Conservation (phyloP, 2,113 vertebrate genomes). For the Pontoporia blainvillei region DNA sequence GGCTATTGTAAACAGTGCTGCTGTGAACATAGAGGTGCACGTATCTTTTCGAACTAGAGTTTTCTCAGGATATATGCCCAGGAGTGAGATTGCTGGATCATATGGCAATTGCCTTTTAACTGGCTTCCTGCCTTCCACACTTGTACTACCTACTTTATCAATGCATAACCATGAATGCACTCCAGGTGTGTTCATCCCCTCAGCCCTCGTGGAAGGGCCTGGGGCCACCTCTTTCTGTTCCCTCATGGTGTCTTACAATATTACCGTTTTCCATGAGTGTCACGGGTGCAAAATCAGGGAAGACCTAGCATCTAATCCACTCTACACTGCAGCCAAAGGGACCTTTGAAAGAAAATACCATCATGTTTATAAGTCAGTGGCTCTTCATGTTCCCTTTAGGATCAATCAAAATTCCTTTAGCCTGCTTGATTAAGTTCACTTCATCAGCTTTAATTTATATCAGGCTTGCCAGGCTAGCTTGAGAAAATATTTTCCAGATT, state of each 20-base stretch:
- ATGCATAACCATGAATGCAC: background rate
- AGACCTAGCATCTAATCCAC: background rate
- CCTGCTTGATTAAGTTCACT: background rate
- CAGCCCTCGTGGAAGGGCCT: background rate
- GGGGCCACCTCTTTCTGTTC: background rate
- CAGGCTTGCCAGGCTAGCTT: background rate
- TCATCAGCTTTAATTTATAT: background rate
- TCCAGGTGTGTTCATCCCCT: background rate
- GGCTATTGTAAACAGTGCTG: background rate
- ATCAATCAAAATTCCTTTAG: conserved; percentile 14
- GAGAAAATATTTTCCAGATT: conserved; percentile 44
- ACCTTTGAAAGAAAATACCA: background rate
- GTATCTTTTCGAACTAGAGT: background rate
- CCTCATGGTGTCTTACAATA: background rate
- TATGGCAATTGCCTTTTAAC: background rate
- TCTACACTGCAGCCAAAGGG: background rate
- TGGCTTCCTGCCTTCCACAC: background rate
- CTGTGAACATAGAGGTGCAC: background rate
- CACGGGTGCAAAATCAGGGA: background rate
- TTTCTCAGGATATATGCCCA: background rate
- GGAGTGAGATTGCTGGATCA: background rate
- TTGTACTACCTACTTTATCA: background rate
- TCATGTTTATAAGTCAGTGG: background rate
- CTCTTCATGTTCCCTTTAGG: background rate
- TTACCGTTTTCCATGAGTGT: background rate